These are phyloP conservation scores for Mixornis gularis DNA, from an alignment of 2,113 vertebrate species.

Conservation along the genomic window DNA sequence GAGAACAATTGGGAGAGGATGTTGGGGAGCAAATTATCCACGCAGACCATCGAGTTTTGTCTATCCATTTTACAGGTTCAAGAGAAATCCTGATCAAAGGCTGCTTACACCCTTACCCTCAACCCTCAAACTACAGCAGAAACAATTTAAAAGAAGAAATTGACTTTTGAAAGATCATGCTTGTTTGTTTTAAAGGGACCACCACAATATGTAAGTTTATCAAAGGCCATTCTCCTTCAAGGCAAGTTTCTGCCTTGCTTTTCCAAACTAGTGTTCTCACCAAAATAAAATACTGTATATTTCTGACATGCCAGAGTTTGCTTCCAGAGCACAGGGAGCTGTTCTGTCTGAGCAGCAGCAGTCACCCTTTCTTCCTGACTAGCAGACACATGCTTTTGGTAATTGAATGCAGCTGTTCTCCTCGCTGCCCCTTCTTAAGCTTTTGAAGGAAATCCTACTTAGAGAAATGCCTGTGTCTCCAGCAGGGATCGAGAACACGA, in stretches of 20 bases:
- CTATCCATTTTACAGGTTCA: background rate
- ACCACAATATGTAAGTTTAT: background rate
- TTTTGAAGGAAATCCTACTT: background rate
- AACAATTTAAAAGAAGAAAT: background rate
- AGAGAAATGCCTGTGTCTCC: background rate
- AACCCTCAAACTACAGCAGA: background rate
- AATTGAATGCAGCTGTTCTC: conserved; percentile 21
- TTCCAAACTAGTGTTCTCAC: background rate
- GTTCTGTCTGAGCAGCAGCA: background rate
- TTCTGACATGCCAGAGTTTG: background rate
- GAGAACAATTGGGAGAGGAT: background rate
- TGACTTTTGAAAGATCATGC: background rate
- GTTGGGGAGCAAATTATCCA: background rate
- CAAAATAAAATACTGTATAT: background rate
- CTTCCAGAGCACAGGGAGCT: background rate
- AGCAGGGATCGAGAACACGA: background rate
- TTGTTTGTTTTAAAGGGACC: background rate
- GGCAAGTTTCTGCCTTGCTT: background rate
- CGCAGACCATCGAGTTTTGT: background rate
- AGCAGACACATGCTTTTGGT: background rate
- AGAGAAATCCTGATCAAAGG: background rate
- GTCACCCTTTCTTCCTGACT: background rate
- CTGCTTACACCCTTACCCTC: background rate
- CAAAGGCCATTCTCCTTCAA: background rate
- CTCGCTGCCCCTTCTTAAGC: background rate